Conservation (phyloP, 2,888 invertebrate genomes). For the Nomada goodeniana region DNA sequence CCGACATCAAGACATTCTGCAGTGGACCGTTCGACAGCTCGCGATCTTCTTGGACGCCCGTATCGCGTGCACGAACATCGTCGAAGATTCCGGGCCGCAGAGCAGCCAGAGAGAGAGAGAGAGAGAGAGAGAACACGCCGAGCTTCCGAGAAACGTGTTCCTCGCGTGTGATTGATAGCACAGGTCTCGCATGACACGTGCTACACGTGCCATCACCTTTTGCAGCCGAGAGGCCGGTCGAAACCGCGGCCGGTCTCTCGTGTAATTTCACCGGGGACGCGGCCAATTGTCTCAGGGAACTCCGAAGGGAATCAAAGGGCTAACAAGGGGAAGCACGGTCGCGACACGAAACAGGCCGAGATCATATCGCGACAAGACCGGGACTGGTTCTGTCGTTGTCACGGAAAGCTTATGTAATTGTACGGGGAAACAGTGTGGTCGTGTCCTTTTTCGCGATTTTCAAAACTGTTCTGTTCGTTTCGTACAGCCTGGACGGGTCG, state of each 20-base stretch:
- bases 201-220: slow-evolving; percentile 71
- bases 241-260: slow-evolving; percentile 31
- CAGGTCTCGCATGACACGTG: slow-evolving; percentile 72
- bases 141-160: slow-evolving; percentile 70
- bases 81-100: slow-evolving; percentile 42
- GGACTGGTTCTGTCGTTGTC: slow-evolving; percentile 34
- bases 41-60: slow-evolving; percentile 3
- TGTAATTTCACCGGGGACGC: slow-evolving; percentile 68
- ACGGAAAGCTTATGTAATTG: slow-evolving; percentile 52
- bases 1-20: slow-evolving; percentile 38
- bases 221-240: slow-evolving; percentile 30
- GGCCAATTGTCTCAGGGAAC: slow-evolving; percentile 52
- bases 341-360: slow-evolving; percentile 33
- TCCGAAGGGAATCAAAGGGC: slow-evolving; percentile 48
- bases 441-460: background rate
- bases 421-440: slow-evolving; percentile 21
- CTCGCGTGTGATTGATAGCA: slow-evolving; percentile 71
- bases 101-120: slow-evolving; percentile 40
- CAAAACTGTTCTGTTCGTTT: background rate
- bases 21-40: slow-evolving; percentile 26
- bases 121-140: slow-evolving; percentile 51
- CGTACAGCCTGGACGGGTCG: too few species aligned
- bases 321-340: slow-evolving; percentile 16
- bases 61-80: slow-evolving; percentile 55
- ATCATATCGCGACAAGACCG: slow-evolving; percentile 55